These are phyloP conservation scores for Enteromius unitaeniatus DNA, from an alignment of 2,797 vertebrate species.

Conservation along the genomic window DNA sequence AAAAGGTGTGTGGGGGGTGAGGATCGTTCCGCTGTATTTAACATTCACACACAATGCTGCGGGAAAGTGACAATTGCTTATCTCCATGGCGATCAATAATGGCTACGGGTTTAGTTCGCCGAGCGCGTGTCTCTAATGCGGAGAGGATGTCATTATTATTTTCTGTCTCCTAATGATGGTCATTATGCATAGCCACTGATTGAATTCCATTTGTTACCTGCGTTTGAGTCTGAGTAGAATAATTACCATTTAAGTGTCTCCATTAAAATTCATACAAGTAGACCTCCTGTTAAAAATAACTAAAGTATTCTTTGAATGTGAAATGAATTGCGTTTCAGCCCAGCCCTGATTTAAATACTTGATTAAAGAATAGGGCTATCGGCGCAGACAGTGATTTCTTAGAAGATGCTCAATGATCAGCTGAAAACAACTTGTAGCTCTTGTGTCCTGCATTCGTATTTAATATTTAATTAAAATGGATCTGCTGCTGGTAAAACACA, in stretches of 20 bases:
- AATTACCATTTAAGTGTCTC: conserved; percentile 99
- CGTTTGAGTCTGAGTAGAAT: conserved; percentile 99
- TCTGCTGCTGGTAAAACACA: conserved; percentile 80
- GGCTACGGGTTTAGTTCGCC: conserved; percentile 98
- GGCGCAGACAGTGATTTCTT: conserved; percentile 78
- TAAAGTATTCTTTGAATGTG: conserved; percentile 97
- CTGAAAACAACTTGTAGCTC: conserved; percentile 69
- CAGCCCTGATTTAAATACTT: conserved; percentile 74
- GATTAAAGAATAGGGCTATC: conserved; percentile 71
- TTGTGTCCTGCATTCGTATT: conserved; percentile 73
- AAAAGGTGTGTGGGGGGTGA: conserved; percentile 75
- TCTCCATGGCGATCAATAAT: conserved; percentile 99
- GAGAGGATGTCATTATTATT: conserved; percentile 99
- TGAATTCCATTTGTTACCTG: conserved; percentile 99
- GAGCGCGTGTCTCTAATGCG: conserved; percentile 99
- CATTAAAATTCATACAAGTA: conserved; percentile 99
- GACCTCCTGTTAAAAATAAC: conserved; percentile 97
- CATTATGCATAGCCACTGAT: conserved; percentile 99
- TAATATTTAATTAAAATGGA: conserved; percentile 87
- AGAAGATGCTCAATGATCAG: conserved; percentile 75
- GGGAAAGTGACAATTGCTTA: conserved; percentile 98
- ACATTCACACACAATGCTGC: conserved; percentile 95
- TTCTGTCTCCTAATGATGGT: conserved; percentile 99
- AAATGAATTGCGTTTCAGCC: conserved; percentile 87
- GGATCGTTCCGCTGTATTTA: conserved; percentile 88